Evolutionary conservation across 2,888 invertebrate genomes (phyloP).

Genomic region (Cybosia mesomella): DNA sequence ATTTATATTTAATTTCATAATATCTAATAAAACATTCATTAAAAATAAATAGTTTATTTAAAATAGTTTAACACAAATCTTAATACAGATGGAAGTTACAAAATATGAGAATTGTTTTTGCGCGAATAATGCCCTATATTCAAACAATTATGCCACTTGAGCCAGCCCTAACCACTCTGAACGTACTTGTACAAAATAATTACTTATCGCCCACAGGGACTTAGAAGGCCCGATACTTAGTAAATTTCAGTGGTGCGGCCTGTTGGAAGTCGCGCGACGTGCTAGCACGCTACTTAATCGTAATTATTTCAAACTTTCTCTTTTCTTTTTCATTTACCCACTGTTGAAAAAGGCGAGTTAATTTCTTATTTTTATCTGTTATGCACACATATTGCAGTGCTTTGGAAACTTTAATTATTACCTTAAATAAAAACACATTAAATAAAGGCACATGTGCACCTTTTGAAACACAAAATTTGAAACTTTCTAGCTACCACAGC

Average conservation of each 20-base stretch:
- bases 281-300: not conserved
- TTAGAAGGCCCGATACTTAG: not conserved
- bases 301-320: not conserved
- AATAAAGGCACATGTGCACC: too few species aligned
- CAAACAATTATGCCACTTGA: not conserved
- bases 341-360: too few species aligned
- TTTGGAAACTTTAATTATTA: too few species aligned
- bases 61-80: not conserved
- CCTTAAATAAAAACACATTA: too few species aligned
- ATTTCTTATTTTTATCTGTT: too few species aligned
- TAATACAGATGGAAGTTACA: not conserved
- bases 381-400: too few species aligned
- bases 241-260: not conserved
- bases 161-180: not conserved
- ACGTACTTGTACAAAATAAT: not conserved
- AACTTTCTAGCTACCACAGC: too few species aligned
- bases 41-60: too few species aligned
- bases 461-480: too few species aligned
- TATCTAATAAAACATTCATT: too few species aligned
- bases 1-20: too few species aligned
- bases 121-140: not conserved
- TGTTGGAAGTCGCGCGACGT: not conserved
- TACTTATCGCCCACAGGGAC: not conserved
- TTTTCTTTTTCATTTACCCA: too few species aligned
- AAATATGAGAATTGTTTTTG: not conserved